Conservation (phyloP, 2,113 vertebrate species). For the Rhizomys pruinosus region DNA sequence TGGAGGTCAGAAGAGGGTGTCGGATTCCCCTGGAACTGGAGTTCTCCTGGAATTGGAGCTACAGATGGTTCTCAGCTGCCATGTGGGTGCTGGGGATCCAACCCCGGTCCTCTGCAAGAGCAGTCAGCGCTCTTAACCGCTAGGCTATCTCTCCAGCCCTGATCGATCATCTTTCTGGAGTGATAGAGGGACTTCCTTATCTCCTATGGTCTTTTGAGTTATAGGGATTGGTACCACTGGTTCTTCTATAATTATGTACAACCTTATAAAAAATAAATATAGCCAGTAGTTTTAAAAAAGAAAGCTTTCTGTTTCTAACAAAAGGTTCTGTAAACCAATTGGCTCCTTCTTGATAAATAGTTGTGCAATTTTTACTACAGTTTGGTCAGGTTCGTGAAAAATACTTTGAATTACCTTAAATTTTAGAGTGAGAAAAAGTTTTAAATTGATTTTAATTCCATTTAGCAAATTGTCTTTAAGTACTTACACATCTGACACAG, state of each 20-base stretch:
- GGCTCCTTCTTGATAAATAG: background rate
- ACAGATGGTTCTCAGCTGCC: too few species aligned
- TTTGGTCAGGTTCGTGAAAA: background rate
- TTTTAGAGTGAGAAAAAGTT: background rate
- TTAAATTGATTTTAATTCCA: background rate
- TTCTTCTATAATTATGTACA: constrained; percentile 29
- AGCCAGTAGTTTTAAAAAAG: background rate
- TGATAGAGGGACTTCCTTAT: background rate
- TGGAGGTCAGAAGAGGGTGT: too few species aligned
- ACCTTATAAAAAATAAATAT: background rate
- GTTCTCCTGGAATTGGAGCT: too few species aligned
- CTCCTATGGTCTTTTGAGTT: background rate
- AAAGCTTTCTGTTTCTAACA: background rate
- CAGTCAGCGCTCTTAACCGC: too few species aligned
- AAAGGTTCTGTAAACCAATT: background rate
- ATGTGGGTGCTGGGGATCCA: too few species aligned
- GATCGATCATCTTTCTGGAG: background rate
- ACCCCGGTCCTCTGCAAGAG: too few species aligned
- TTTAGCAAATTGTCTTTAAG: constrained; percentile 24
- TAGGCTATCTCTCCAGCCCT: too few species aligned
- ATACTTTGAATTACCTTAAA: constrained; percentile 16
- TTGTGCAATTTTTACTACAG: background rate
- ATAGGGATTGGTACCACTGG: background rate
- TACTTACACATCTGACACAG: background rate
- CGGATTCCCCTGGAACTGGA: too few species aligned